Conservation (phyloP, 1,140 invertebrate genomes). For the Danaus melanippus region DNA sequence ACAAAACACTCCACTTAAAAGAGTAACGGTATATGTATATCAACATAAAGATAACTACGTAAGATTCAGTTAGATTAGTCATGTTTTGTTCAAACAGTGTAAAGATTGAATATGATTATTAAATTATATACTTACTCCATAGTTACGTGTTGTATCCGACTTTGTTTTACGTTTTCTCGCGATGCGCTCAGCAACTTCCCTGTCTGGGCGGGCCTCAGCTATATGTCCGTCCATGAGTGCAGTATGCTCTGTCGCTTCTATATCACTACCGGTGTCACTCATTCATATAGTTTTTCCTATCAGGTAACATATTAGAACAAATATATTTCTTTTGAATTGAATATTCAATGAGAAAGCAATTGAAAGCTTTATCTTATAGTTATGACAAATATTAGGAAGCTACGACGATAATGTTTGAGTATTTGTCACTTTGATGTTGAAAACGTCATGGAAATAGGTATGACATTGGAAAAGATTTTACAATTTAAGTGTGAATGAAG, state of each 20-base stretch:
- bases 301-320: conserved; percentile 34
- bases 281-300: conserved; percentile 47
- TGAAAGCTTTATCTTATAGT: no score
- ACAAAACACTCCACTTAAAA: not conserved
- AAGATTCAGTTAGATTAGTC: conserved; percentile 10
- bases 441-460: not conserved
- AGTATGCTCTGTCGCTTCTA: conserved; percentile 78
- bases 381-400: no score
- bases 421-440: no score
- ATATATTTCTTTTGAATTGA: no score
- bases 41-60: no score
- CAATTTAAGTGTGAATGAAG: no score
- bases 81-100: conserved; percentile 3
- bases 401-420: no score
- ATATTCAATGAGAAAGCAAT: no score
- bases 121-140: conserved; percentile 50
- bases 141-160: conserved; percentile 49
- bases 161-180: conserved; percentile 60
- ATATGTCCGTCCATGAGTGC: conserved; percentile 87
- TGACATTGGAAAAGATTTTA: not conserved
- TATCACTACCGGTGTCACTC: conserved; percentile 57
- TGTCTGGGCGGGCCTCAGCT: conserved; percentile 69
- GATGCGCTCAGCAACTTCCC: conserved; percentile 62
- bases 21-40: not conserved
- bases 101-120: not conserved